Conservation (phyloP, 2,888 invertebrate genomes). For the Protonemura montana region DNA sequence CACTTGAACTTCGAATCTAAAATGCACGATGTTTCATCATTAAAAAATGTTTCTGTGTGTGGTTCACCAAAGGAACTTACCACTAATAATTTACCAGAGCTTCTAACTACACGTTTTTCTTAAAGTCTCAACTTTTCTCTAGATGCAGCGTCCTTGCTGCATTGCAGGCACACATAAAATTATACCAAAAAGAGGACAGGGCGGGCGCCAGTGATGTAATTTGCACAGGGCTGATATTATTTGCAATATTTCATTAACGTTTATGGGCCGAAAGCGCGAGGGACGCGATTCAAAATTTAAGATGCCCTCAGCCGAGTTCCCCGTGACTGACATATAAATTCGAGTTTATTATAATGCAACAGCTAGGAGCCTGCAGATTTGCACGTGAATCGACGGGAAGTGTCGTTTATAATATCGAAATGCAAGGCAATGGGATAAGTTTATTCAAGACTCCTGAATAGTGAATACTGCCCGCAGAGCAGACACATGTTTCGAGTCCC, state of each 20-base stretch:
- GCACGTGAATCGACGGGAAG: not conserved
- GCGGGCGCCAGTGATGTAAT: conserved; percentile 36
- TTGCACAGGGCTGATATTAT: conserved; percentile 42
- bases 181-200: conserved; percentile 44
- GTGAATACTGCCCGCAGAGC: conserved; percentile 5
- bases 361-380: not conserved
- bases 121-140: conserved; percentile 17
- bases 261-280: conserved; percentile 31
- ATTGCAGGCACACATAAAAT: conserved; percentile 49
- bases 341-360: not conserved
- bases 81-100: too few species aligned
- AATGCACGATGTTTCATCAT: not conserved
- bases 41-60: not conserved
- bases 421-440: not conserved
- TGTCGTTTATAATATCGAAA: not conserved
- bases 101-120: not conserved
- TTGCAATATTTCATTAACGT: conserved; percentile 48
- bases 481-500: not conserved
- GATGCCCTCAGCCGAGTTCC: not conserved
- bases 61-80: not conserved
- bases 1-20: too few species aligned
- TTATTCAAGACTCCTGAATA: not conserved
- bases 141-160: conserved; percentile 41
- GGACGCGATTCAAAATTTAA: not conserved
- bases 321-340: not conserved